Evolutionary conservation across 2,797 vertebrate genomes (phyloP).

Genomic region (Liasis olivaceus): DNA sequence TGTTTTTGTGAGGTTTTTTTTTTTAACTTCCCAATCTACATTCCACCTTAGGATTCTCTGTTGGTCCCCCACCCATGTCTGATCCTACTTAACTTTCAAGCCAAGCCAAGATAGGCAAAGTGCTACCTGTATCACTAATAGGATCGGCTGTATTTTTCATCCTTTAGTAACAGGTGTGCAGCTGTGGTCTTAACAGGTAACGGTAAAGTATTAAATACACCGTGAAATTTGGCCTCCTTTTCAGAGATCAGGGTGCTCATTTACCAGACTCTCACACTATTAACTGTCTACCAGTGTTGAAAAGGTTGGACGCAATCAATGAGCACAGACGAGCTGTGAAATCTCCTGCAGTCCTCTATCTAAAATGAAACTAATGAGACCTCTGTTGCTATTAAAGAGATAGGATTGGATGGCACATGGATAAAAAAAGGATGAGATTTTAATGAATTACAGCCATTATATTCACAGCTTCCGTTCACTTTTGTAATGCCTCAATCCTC

Average conservation of each 20-base stretch:
- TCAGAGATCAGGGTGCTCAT: constrained; percentile 32
- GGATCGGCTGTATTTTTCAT: constrained; percentile 33
- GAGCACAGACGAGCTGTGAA: background rate
- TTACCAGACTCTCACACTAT: constrained; percentile 20
- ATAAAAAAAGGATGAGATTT: constrained; percentile 17
- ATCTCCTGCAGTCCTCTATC: constrained; percentile 20
- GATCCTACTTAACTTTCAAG: background rate
- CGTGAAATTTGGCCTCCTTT: constrained; percentile 31
- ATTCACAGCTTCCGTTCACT: constrained; percentile 18
- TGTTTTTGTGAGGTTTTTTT: background rate
- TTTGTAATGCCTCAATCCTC: constrained; percentile 2
- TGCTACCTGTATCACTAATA: background rate
- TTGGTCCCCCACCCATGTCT: background rate
- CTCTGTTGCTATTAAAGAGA: constrained; percentile 16
- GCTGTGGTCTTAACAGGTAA: constrained; percentile 22
- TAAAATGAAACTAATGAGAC: constrained; percentile 39
- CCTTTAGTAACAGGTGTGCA: constrained; percentile 27
- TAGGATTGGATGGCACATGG: background rate
- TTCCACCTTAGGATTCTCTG: background rate
- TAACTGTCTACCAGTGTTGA: constrained; percentile 18
- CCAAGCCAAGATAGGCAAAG: background rate
- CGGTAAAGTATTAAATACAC: constrained; percentile 27
- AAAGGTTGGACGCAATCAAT: constrained; percentile 8
- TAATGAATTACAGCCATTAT: constrained; percentile 28
- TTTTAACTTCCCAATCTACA: background rate